Percentiles rank a stretch among this genome's conserved stretches.
These are phyloP conservation scores for Chymomyza procnemis DNA, from an alignment of 2,888 invertebrate species.

Conservation along the genomic window DNA sequence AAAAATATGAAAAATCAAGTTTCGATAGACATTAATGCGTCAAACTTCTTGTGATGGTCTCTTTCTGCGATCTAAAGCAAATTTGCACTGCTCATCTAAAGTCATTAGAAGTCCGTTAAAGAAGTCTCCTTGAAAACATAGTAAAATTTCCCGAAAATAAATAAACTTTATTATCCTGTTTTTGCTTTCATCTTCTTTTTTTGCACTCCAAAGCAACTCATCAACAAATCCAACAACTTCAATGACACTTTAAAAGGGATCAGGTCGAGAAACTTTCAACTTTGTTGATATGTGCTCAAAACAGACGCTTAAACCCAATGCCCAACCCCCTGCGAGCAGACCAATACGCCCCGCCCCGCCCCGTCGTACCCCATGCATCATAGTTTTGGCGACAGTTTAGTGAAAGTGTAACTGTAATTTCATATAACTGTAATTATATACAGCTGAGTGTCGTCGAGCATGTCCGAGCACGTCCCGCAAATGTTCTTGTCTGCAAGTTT, in stretches of 20 bases:
- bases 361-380: too few relatives aligned
- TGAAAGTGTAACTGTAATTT: slow-evolving; percentile 68
- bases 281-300: slow-evolving; percentile 23
- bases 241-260: slow-evolving; percentile 68
- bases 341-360: too few relatives aligned
- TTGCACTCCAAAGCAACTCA: slow-evolving; percentile 1
- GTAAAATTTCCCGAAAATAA: not conserved
- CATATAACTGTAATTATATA: slow-evolving; percentile 70
- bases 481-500: slow-evolving; percentile 46
- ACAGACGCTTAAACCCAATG: not conserved
- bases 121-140: too few relatives aligned
- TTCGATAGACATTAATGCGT: too few relatives aligned
- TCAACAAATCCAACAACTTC: slow-evolving; percentile 6
- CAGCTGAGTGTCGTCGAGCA: slow-evolving; percentile 40
- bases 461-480: slow-evolving; percentile 2
- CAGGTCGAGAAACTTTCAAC: slow-evolving; percentile 30
- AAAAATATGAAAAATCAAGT: too few relatives aligned
- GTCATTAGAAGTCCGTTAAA: too few relatives aligned
- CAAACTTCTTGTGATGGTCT: too few relatives aligned
- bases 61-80: too few relatives aligned
- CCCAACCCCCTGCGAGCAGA: too few relatives aligned
- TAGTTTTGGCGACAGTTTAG: slow-evolving; percentile 45
- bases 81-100: too few relatives aligned
- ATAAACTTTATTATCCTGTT: not conserved
- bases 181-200: not conserved